Percentiles rank a stretch among this genome's conserved stretches.
These are phyloP conservation scores for Myoxocephalus aenaeus DNA, from an alignment of 2,797 vertebrate genomes.

Conservation along the genomic window DNA sequence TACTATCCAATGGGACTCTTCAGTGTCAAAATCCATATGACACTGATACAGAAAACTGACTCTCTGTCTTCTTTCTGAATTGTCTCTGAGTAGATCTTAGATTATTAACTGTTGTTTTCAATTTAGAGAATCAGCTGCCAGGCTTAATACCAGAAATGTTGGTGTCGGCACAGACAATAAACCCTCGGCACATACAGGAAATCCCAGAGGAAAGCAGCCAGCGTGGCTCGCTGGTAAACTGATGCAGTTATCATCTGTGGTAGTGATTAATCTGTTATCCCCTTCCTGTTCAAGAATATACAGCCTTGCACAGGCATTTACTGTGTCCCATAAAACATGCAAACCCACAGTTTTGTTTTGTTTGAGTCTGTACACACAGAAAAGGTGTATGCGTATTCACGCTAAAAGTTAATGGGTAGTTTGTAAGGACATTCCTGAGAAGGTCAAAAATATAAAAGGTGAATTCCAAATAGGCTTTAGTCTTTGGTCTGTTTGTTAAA, in stretches of 20 bases:
- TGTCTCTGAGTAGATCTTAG: not conserved
- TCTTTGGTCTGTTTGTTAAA: conserved; percentile 42
- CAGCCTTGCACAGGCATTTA: conserved; percentile 9
- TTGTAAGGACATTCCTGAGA: conserved; percentile 60
- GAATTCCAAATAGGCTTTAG: conserved; percentile 40
- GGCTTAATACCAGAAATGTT: not conserved
- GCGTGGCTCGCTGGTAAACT: conserved; percentile 11
- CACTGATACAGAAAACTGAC: not conserved
- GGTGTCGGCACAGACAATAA: not conserved
- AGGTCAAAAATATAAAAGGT: conserved; percentile 58
- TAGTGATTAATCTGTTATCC: conserved; percentile 34
- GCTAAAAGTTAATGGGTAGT: conserved; percentile 49
- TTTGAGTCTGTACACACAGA: conserved; percentile 22
- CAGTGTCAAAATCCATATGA: not conserved
- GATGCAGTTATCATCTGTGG: conserved; percentile 28
- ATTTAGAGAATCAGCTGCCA: too few relatives aligned
- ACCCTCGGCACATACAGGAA: not conserved
- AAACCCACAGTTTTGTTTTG: conserved; percentile 16
- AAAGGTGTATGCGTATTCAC: conserved; percentile 25
- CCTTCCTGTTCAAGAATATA: conserved; percentile 40
- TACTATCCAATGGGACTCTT: not conserved
- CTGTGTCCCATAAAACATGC: not conserved
- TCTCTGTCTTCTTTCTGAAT: not conserved
- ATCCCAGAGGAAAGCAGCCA: conserved; percentile 14
- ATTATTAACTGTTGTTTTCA: not conserved